Conservation (phyloP, 2,113 vertebrate species). For the Regulus satrapa region DNA sequence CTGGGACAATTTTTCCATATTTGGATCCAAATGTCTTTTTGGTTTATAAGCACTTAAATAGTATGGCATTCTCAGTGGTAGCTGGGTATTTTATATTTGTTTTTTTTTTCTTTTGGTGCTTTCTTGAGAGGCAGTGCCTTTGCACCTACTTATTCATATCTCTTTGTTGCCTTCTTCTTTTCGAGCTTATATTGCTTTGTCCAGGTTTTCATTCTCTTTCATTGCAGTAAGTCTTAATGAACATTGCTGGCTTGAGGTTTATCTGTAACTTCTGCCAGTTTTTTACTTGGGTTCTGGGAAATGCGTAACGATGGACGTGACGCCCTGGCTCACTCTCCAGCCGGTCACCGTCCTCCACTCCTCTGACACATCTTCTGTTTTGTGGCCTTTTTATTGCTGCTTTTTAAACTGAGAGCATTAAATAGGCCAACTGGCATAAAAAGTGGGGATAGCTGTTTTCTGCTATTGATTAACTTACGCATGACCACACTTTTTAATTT, state of each 20-base stretch:
- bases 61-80: neutral
- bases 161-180: neutral
- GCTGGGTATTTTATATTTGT: neutral
- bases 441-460: neutral
- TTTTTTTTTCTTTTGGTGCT: neutral
- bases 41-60: neutral
- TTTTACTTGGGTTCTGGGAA: neutral
- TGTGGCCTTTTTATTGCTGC: neutral
- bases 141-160: neutral
- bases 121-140: neutral
- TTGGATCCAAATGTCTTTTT: neutral
- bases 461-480: constrained; percentile 41
- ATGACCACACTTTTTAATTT: constrained; percentile 49
- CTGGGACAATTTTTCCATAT: neutral
- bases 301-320: accelerated
- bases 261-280: neutral
- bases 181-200: neutral
- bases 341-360: neutral
- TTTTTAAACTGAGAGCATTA: constrained; percentile 8
- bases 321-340: neutral
- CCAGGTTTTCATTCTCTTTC: neutral
- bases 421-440: neutral
- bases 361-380: neutral
- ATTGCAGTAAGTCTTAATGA: neutral
- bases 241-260: neutral